Percentiles rank a stretch among this genome's conserved stretches.
These are phyloP conservation scores for Styela clava DNA, from an alignment of 23 tunicate species.

Conservation along the genomic window DNA sequence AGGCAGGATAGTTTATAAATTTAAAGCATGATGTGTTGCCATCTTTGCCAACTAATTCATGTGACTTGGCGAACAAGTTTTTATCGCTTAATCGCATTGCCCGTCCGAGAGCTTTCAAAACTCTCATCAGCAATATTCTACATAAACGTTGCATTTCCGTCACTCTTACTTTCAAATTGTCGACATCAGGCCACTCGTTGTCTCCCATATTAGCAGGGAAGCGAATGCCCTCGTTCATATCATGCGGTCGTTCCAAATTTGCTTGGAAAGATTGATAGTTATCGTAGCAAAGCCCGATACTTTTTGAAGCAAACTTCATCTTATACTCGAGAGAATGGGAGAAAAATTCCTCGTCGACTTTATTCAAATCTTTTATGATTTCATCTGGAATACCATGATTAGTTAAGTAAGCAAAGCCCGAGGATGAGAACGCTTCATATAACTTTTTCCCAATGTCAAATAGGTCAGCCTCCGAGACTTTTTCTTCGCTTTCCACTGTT, in stretches of 20 bases:
- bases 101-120: not conserved
- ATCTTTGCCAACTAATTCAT: not conserved
- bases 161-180: not conserved
- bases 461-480: not conserved
- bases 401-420: not conserved
- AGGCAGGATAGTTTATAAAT: not conserved
- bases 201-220: not conserved
- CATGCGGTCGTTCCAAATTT: not conserved
- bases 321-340: not conserved
- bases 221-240: not conserved
- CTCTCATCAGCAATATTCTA: not conserved
- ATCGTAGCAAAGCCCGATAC: not conserved
- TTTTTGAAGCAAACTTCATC: not conserved
- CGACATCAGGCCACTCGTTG: not conserved
- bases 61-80: not conserved
- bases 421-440: not conserved
- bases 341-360: not conserved
- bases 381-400: not conserved
- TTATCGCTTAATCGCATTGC: not conserved
- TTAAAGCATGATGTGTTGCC: not conserved
- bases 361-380: not conserved
- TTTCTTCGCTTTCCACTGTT: not conserved
- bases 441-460: not conserved
- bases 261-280: not conserved
- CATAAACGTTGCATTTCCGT: not conserved